Percentiles rank a stretch among this genome's conserved stretches.
These are phyloP conservation scores for Formica aserva DNA, from an alignment of 2,888 invertebrate species.

Conservation along the genomic window DNA sequence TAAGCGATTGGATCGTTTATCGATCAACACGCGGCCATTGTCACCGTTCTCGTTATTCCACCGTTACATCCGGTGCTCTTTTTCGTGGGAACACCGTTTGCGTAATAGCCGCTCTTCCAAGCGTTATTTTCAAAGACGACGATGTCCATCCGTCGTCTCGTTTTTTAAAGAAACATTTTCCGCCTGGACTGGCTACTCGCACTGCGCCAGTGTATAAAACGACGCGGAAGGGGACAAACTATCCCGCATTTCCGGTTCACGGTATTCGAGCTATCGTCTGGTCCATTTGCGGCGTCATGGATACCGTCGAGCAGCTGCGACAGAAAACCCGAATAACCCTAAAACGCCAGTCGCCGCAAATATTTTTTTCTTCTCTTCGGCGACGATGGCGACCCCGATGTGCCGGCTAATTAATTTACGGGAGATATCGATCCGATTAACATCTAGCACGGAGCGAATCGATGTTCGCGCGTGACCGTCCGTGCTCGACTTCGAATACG, in stretches of 20 bases:
- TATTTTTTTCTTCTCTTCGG: neutral
- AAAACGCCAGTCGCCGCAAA: slow-evolving; percentile 10
- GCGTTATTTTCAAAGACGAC: slow-evolving; percentile 1
- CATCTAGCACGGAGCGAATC: slow-evolving; percentile 46
- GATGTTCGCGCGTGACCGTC: slow-evolving; percentile 35
- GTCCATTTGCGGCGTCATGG: slow-evolving; percentile 54
- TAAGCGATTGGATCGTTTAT: slow-evolving; percentile 1
- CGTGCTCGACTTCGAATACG: neutral
- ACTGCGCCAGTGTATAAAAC: slow-evolving; percentile 38
- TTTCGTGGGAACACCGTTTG: slow-evolving; percentile 33
- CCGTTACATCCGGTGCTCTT: slow-evolving; percentile 47
- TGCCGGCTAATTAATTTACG: slow-evolving; percentile 49
- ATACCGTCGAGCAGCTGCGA: neutral
- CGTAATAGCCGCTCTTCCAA: neutral
- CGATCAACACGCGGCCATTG: neutral
- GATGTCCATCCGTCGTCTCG: slow-evolving; percentile 11
- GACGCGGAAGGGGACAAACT: slow-evolving; percentile 42
- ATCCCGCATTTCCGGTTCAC: slow-evolving; percentile 55
- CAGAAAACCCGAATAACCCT: neutral
- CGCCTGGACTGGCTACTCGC: slow-evolving; percentile 19
- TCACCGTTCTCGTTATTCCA: slow-evolving; percentile 10
- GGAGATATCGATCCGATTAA: slow-evolving; percentile 53
- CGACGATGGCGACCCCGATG: slow-evolving; percentile 20
- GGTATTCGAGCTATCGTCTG: slow-evolving; percentile 32
- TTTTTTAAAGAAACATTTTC: slow-evolving; percentile 30